Percentiles rank a stretch among this genome's conserved stretches.
Evolutionary conservation across 2,888 invertebrate species (phyloP).

Genomic region (Anthoptus insignis): DNA sequence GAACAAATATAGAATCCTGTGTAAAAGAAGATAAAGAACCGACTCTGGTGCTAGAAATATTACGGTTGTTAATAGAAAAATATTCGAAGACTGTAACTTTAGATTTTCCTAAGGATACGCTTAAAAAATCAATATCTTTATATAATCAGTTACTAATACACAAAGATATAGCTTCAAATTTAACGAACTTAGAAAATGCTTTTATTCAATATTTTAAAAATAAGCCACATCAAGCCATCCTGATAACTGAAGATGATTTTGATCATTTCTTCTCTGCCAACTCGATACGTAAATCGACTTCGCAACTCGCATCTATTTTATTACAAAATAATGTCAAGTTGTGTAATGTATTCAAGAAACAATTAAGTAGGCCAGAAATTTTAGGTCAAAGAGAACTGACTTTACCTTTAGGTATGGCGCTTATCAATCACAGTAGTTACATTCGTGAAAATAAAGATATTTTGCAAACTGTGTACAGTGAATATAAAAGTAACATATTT

Average conservation of each 20-base stretch:
- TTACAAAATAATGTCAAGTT: conserved; percentile 83
- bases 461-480: conserved; percentile 83
- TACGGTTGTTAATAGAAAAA: conserved; percentile 78
- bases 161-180: conserved; percentile 71
- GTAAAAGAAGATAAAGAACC: conserved; percentile 80
- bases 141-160: conserved; percentile 78
- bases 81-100: conserved; percentile 68
- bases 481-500: conserved; percentile 88
- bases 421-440: conserved; percentile 72
- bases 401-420: conserved; percentile 87
- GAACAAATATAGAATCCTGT: conserved; percentile 64
- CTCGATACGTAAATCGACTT: conserved; percentile 86
- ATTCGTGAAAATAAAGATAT: conserved; percentile 75
- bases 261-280: conserved; percentile 80
- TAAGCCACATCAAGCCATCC: conserved; percentile 87
- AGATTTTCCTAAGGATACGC: conserved; percentile 65
- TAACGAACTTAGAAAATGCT: conserved; percentile 84
- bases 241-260: conserved; percentile 84
- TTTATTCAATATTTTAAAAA: conserved; percentile 86
- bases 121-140: conserved; percentile 70
- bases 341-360: conserved; percentile 76
- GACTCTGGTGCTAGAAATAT: conserved; percentile 80
- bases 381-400: conserved; percentile 88
- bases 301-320: conserved; percentile 86
- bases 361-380: conserved; percentile 73